Base-by-base conservation (phyloP, 2,797 vertebrate genomes). In the Gymnoscopelus microlampas region DNA sequence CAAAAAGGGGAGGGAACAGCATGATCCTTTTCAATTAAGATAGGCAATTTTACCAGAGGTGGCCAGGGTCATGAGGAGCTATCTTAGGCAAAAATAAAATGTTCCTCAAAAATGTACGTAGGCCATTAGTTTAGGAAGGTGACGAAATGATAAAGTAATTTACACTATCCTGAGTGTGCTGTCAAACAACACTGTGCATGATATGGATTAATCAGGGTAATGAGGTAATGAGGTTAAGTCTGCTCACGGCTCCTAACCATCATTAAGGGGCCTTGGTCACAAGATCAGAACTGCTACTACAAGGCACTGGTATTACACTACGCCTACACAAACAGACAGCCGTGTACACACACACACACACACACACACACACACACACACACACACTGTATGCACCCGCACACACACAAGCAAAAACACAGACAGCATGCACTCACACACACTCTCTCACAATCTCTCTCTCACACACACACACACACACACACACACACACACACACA, bases 201-300 rank as follows among this genome's bases (percentile, higher is more conserved):
- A 86, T 69, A 78, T 58, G 63, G 58, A 84, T 76, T 76, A 76
- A 83, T 69, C 49, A 54, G 63, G 32, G 24, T 50, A 55, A 49
- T 7, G 49, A 53, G 49, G 11, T 68, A 70, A 64, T 72, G 70
- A 80, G 68, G 70, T 81, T 78, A 79, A 81, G 74, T 80, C 86
- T 74, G 74, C 80, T 85, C 85, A 84, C 70, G 71, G 73, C 79
- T 83, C 78, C 84, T 70, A 64, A 68, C 80, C 67, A 76, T 89
- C 82, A 88, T 89, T 87, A 90, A 85, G 82, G 80, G 88, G 84
- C 84, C 78, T 74, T 89, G 66, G 87, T 92, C 85, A 91, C 82
- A 82, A 88, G 85, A 90, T 81, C 84, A 81, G 59, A 44, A 84
- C 66, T 78, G 72, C 85, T 88, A 84, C 85, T 87, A 90, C 86